A percentile compares a stretch with the other conserved stretches of the same genome.
Conservation (phyloP, 2,797 vertebrate species). For the Gadopsis bispinosus region DNA sequence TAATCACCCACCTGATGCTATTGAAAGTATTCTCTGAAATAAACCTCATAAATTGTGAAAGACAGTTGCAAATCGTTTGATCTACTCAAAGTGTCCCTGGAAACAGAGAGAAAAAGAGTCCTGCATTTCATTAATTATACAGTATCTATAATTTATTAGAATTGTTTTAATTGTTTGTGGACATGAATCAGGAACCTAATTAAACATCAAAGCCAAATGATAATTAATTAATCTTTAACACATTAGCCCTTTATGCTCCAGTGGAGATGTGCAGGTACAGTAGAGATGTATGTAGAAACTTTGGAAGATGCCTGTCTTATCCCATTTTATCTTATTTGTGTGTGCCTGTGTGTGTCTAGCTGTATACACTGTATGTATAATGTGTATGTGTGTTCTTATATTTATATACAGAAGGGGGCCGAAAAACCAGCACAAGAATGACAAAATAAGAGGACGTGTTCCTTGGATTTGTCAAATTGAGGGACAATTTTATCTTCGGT, state of each 20-base stretch:
- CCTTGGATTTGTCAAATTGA: neutral
- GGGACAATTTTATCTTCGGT: neutral
- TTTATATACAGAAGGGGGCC: neutral
- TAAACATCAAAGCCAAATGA: slow-evolving; percentile 49
- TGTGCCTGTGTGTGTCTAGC: neutral
- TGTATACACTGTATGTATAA: neutral
- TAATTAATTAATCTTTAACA: slow-evolving; percentile 33
- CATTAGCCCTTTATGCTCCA: slow-evolving; percentile 1
- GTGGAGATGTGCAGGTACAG: slow-evolving; percentile 21
- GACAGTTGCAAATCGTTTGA: slow-evolving; percentile 41
- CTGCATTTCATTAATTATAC: slow-evolving; percentile 41
- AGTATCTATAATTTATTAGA: slow-evolving; percentile 35
- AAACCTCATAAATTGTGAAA: slow-evolving; percentile 41
- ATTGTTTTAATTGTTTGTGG: slow-evolving; percentile 28
- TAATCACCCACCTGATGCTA: slow-evolving; percentile 49
- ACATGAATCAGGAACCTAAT: slow-evolving; percentile 47
- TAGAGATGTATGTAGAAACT: neutral
- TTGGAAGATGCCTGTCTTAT: neutral
- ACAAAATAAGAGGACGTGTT: neutral
- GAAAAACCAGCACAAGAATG: neutral
- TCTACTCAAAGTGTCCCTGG: slow-evolving; percentile 41
- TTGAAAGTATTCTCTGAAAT: slow-evolving; percentile 42
- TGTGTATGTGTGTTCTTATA: neutral
- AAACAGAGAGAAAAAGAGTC: slow-evolving; percentile 26
- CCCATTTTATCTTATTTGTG: neutral